Percentiles rank a stretch among this genome's conserved stretches.
Conservation (phyloP, 2,888 invertebrate genomes). For the Schizaphis graminum region DNA sequence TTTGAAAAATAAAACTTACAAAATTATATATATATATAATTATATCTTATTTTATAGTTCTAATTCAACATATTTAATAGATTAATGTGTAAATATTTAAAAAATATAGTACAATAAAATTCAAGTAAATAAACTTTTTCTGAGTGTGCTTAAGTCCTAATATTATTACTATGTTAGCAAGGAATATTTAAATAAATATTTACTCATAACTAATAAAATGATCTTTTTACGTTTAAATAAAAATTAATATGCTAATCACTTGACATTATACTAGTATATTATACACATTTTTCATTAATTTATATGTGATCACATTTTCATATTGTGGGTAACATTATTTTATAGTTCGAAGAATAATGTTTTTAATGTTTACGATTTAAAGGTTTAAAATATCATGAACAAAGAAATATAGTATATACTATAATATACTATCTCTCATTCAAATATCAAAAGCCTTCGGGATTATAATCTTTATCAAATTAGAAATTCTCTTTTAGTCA, state of each 20-base stretch:
- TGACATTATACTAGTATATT: neutral
- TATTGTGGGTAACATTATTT: neutral
- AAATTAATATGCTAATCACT: neutral
- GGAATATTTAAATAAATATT: neutral
- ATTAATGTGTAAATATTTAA: neutral
- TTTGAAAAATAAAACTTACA: neutral
- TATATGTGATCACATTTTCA: neutral
- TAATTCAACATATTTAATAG: too few relatives aligned
- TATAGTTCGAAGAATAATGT: neutral
- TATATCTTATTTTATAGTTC: neutral
- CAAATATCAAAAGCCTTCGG: neutral
- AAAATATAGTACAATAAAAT: neutral
- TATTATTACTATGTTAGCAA: neutral
- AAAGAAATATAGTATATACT: neutral
- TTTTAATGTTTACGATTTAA: neutral
- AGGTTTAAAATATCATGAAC: neutral
- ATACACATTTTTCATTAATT: neutral
- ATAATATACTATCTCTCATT: neutral
- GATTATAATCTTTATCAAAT: neutral
- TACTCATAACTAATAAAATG: neutral
- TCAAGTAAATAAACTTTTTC: neutral
- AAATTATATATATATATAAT: too few relatives aligned
- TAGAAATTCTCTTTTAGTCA: neutral
- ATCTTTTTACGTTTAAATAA: neutral
- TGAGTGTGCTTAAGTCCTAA: neutral